Evolutionary conservation across 2,797 vertebrate genomes (phyloP).

Genomic region (Sparus aurata): DNA sequence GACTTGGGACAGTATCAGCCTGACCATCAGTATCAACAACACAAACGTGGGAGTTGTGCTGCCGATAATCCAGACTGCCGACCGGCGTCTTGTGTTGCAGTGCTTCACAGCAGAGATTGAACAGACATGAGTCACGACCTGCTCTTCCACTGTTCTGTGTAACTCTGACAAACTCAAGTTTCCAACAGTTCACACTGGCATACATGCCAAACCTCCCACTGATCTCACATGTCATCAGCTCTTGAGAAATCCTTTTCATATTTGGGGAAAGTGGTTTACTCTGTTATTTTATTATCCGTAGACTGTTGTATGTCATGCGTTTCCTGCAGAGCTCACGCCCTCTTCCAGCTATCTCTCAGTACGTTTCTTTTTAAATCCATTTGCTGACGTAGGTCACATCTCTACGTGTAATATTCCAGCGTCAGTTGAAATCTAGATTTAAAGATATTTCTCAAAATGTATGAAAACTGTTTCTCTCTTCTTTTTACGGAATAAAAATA

Average conservation of each 20-base stretch:
- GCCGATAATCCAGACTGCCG: neutral
- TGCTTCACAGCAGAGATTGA: neutral
- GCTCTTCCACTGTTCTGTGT: conserved; percentile 2
- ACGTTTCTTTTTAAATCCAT: neutral
- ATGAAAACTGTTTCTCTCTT: neutral
- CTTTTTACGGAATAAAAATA: too few relatives aligned
- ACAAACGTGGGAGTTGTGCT: neutral
- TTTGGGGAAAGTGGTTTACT: neutral
- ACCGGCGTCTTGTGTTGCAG: conserved; percentile 3
- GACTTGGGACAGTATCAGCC: neutral
- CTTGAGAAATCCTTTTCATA: neutral
- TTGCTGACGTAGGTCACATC: too few relatives aligned
- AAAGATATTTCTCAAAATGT: neutral
- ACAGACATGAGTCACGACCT: conserved; percentile 28
- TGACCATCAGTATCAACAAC: neutral
- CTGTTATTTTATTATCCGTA: neutral
- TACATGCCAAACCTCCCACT: neutral
- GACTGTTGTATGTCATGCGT: neutral
- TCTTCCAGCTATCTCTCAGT: neutral
- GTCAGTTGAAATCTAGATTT: neutral
- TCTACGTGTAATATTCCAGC: neutral
- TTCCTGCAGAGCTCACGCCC: neutral
- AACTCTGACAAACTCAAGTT: neutral
- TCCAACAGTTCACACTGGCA: neutral
- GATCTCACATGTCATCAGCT: neutral